Base-by-base conservation (phyloP, 2,888 invertebrate species). In the Ormyrus rosae region DNA sequence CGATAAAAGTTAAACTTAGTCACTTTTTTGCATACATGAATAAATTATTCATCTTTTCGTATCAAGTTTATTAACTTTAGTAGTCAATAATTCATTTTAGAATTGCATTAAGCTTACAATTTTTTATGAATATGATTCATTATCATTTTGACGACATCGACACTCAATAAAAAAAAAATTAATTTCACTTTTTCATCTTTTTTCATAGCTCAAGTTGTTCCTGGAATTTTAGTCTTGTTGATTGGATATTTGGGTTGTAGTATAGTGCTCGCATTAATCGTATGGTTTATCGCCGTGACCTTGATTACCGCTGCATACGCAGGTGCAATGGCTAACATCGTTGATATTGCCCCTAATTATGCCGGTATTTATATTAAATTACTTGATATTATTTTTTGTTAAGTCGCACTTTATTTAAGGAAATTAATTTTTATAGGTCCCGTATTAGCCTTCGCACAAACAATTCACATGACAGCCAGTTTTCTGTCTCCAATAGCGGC, bases 281-380 rank as follows among this genome's bases (percentile, higher is more conserved):
- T 94, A 19, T 95, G 95, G 95, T 95, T 94, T 88, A 89, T 93
- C 78, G 94, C 95, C 46, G 94, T 95, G 5, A 94, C 94, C 10
- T 91, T 95, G 80, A 94, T 95, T 85, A 95, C 95, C 34, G 94
- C 95, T 10, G 93, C 94, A 0, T 95, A 95, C 87, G 95, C 95
- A 5, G 95, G 95, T 56, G 95, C 95, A 5, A 95, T 95, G 94
- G 95, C 95, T 0, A 95, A 94, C 86, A 94, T 95, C 82, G 95
- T 96, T 13, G 95, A 96, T 88, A 94, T 96, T 80, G 95, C 95
- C 0, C 95, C 95, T n/a, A 95, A 95, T 91, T 94, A 94, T 85
- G 95, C 95, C 72, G 95, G 94, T 88, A 87, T 34, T 34, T 34
- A 56, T 50, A 10, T 5, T 7, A 34, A 50, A 67, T 68, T 51